phyloP scores from a whole-genome alignment of 2,888 invertebrate species.

The Zele albiditarsus region DNA sequence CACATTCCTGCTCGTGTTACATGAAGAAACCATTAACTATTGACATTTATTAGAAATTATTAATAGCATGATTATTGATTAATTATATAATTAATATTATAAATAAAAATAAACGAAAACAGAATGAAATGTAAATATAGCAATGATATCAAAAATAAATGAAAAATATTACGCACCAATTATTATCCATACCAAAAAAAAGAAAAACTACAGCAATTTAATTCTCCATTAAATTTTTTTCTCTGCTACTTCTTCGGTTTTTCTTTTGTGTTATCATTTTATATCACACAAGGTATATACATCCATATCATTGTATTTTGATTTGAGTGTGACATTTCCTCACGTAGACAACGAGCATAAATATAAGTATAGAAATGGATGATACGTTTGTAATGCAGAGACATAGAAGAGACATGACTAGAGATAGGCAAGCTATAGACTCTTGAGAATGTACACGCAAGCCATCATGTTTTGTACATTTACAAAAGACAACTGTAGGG shows the following conservation, averaged over 20 bases:
- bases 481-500: constrained; percentile 36
- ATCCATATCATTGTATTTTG: background rate
- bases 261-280: background rate
- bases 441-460: constrained; percentile 23
- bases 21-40: constrained; percentile 27
- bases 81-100: constrained; percentile 32
- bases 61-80: constrained; percentile 33
- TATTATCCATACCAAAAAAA: background rate
- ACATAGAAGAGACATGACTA: constrained; percentile 27
- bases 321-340: constrained; percentile 28
- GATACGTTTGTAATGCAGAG: constrained; percentile 39
- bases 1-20: constrained; percentile 30
- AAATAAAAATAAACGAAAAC: constrained; percentile 7
- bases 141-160: constrained; percentile 25
- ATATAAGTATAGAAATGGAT: constrained; percentile 21
- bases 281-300: background rate
- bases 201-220: background rate
- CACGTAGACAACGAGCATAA: constrained; percentile 34
- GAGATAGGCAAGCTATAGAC: constrained; percentile 39
- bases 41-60: constrained; percentile 38
- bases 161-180: constrained; percentile 16
- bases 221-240: background rate
- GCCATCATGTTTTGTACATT: constrained; percentile 34
- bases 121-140: constrained; percentile 23
- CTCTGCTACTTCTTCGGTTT: background rate